Conservation (phyloP, 1,140 invertebrate species). For the Drosophila nannoptera region DNA sequence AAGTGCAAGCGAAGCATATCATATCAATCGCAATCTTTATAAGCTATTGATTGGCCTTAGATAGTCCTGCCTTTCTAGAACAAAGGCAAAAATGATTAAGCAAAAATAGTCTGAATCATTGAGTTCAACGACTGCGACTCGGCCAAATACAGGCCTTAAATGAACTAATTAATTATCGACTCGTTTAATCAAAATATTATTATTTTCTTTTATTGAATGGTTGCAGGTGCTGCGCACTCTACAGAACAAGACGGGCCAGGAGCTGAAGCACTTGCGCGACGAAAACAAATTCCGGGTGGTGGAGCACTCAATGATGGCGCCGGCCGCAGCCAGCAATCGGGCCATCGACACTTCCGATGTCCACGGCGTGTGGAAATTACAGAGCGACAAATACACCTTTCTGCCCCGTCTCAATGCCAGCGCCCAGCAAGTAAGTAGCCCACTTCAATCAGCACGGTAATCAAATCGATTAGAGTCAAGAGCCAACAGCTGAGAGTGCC, state of each 20-base stretch:
- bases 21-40: not conserved
- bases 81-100: too few relatives aligned
- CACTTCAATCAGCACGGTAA: slow-evolving; percentile 4
- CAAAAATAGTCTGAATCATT: too few relatives aligned
- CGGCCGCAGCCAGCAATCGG: slow-evolving; percentile 18
- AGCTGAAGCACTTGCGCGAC: slow-evolving; percentile 26
- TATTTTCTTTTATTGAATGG: not conserved
- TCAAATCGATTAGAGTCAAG: slow-evolving; percentile 35
- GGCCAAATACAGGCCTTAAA: too few relatives aligned
- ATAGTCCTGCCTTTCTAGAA: too few relatives aligned
- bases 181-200: not conserved
- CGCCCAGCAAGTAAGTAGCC: slow-evolving; percentile 28
- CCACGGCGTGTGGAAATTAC: slow-evolving; percentile 14
- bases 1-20: too few relatives aligned
- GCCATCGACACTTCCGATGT: slow-evolving; percentile 37
- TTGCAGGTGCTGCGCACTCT: slow-evolving; percentile 40
- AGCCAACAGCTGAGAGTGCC: not conserved
- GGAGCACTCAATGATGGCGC: slow-evolving; percentile 10
- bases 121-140: too few relatives aligned
- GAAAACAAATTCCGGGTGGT: slow-evolving; percentile 23
- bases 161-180: too few relatives aligned
- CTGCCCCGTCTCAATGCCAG: slow-evolving; percentile 42
- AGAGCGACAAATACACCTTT: slow-evolving; percentile 38
- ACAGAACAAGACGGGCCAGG: slow-evolving; percentile 32
- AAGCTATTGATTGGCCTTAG: not conserved